Percentiles rank a stretch among this genome's conserved stretches.
phyloP scores from a whole-genome alignment of 2,797 vertebrate species.

The Morus bassanus region DNA sequence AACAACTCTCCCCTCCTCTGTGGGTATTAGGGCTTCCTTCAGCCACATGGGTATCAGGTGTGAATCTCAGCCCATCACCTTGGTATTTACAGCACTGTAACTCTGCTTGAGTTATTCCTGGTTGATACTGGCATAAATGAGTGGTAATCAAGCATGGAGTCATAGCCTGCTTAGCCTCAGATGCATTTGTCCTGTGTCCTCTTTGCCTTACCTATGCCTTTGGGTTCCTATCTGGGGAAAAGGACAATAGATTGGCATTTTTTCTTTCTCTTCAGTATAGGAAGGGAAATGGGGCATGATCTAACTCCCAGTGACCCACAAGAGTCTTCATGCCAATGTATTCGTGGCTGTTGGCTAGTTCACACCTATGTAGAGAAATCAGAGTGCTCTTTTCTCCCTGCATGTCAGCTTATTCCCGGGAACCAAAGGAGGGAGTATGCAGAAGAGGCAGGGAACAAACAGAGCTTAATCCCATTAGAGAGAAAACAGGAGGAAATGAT shows the following conservation, averaged over 20 bases:
- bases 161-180: not conserved
- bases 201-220: not conserved
- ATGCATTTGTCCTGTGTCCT: not conserved
- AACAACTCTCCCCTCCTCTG: not conserved
- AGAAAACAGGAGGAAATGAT: conserved; percentile 39
- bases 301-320: not conserved
- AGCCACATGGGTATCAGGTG: accelerated
- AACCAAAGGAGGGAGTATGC: not conserved
- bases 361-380: not conserved
- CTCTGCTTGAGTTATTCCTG: not conserved
- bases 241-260: not conserved
- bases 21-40: not conserved
- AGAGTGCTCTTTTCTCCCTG: not conserved
- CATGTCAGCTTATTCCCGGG: not conserved
- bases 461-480: conserved; percentile 31
- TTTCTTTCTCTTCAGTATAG: not conserved
- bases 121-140: not conserved
- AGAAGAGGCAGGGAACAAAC: conserved; percentile 29
- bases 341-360: not conserved
- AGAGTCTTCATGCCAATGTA: not conserved
- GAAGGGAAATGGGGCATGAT: not conserved
- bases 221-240: not conserved
- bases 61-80: not conserved
- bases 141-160: not conserved
- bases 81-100: not conserved